Evolutionary conservation across 2,888 invertebrate genomes (phyloP).

Genomic region (Drosophila helvetica): DNA sequence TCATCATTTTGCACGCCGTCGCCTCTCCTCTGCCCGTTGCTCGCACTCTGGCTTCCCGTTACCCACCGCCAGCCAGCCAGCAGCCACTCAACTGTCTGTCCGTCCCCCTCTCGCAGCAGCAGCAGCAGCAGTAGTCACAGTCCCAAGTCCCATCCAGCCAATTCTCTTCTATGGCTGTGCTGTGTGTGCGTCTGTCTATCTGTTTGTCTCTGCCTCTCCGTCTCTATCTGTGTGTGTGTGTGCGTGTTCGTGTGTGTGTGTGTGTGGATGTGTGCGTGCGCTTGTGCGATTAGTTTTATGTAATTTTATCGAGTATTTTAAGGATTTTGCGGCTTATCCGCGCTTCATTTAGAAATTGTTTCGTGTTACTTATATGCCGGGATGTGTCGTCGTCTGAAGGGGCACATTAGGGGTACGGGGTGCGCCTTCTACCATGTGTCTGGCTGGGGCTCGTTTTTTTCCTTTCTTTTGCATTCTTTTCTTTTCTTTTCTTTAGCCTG

Average conservation of each 20-base stretch:
- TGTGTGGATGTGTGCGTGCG: conserved; percentile 57
- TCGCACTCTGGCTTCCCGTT: conserved; percentile 9
- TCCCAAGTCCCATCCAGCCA: conserved; percentile 42
- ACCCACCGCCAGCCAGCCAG: conserved; percentile 13
- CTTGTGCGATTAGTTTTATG: conserved; percentile 82
- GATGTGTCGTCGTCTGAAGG: conserved; percentile 18
- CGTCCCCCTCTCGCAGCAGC: conserved; percentile 4
- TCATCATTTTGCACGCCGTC: conserved; percentile 69
- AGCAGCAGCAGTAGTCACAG: conserved; percentile 28
- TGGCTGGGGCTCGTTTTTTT: conserved; percentile 8
- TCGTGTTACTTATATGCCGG: conserved; percentile 76
- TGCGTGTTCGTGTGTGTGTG: conserved; percentile 26
- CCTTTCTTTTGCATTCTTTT: conserved; percentile 43
- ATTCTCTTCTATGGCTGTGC: conserved; percentile 32
- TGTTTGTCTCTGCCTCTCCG: conserved; percentile 22
- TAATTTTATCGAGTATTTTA: conserved; percentile 83
- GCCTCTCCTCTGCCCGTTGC: conserved; percentile 21
- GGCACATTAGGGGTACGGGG: conserved; percentile 7
- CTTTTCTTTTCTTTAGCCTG: conserved; percentile 13
- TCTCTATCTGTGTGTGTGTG: conserved; percentile 15
- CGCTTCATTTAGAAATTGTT: conserved; percentile 79
- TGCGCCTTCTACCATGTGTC: conserved; percentile 12
- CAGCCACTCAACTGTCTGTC: conserved; percentile 35
- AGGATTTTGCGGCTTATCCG: conserved; percentile 81
- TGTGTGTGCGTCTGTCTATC: conserved; percentile 11